phyloP scores from a whole-genome alignment of 2,888 invertebrate species.

The Mimachlamys varia region DNA sequence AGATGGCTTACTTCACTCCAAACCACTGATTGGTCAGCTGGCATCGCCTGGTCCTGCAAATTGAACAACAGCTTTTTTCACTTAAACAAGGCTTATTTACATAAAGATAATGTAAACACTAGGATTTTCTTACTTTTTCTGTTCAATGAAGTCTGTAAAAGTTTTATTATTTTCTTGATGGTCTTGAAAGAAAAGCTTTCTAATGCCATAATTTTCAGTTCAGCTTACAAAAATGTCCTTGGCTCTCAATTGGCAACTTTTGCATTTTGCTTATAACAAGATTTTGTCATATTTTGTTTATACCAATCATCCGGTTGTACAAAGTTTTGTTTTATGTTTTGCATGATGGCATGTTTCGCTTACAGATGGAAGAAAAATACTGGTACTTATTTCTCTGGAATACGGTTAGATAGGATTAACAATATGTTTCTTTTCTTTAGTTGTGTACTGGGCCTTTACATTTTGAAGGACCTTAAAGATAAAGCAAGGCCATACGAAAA shows the following conservation, averaged over 20 bases:
- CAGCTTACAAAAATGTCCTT: background rate
- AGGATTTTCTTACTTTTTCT: background rate
- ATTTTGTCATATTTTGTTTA: background rate
- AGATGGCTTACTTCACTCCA: background rate
- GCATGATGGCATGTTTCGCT: background rate
- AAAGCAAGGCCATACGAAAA: too few relatives aligned
- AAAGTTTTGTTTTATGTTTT: background rate
- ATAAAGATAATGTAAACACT: background rate
- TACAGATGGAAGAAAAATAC: background rate
- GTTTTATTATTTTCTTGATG: background rate
- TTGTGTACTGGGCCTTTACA: too few relatives aligned
- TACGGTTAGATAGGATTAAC: background rate
- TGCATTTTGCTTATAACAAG: conserved; percentile 20
- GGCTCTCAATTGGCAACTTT: background rate
- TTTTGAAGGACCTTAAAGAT: too few relatives aligned
- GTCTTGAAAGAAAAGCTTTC: background rate
- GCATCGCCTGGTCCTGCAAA: background rate
- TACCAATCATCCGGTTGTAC: background rate
- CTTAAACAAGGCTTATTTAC: background rate
- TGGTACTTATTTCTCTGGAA: background rate
- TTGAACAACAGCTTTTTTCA: background rate
- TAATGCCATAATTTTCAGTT: background rate
- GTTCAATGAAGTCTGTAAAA: background rate
- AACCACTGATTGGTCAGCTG: background rate
- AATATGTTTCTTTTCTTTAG: too few relatives aligned